Conservation (phyloP, 2,113 vertebrate species). For the Nesoenas mayeri region DNA sequence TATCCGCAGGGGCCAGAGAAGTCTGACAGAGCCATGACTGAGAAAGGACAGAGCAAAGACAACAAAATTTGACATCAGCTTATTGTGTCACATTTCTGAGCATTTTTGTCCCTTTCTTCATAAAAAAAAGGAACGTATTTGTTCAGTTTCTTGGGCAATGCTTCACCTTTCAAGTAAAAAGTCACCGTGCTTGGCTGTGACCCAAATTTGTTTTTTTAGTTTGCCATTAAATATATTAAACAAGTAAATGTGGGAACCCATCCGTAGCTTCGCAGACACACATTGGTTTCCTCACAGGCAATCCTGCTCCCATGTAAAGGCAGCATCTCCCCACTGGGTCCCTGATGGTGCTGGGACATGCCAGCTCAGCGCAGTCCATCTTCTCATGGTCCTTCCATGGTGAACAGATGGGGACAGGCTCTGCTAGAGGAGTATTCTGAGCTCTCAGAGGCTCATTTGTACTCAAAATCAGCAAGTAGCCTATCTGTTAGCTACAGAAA, state of each 20-base stretch:
- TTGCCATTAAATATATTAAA: not conserved
- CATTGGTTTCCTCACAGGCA: not conserved
- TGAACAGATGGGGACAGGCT: not conserved
- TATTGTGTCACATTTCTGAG: not conserved
- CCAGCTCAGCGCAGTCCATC: not conserved
- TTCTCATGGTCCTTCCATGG: not conserved
- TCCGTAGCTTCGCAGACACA: not conserved
- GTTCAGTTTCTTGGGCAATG: not conserved
- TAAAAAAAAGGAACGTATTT: not conserved
- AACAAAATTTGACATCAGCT: not conserved
- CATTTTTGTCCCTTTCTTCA: not conserved
- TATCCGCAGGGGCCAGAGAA: not conserved
- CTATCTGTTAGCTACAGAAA: not conserved
- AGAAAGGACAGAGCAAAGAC: not conserved
- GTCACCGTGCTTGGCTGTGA: not conserved
- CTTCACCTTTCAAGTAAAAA: conserved; percentile 18
- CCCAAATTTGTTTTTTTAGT: not conserved
- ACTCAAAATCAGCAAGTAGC: not conserved
- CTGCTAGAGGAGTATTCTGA: not conserved
- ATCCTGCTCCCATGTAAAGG: not conserved
- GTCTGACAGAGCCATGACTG: not conserved
- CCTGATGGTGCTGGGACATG: not conserved
- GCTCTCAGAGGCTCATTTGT: not conserved
- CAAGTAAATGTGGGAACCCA: not conserved
- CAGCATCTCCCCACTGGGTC: not conserved